A percentile compares a stretch with the other conserved stretches of the same genome.
Conservation (phyloP, 2,888 invertebrate species). For the Frankliniella fusca region DNA sequence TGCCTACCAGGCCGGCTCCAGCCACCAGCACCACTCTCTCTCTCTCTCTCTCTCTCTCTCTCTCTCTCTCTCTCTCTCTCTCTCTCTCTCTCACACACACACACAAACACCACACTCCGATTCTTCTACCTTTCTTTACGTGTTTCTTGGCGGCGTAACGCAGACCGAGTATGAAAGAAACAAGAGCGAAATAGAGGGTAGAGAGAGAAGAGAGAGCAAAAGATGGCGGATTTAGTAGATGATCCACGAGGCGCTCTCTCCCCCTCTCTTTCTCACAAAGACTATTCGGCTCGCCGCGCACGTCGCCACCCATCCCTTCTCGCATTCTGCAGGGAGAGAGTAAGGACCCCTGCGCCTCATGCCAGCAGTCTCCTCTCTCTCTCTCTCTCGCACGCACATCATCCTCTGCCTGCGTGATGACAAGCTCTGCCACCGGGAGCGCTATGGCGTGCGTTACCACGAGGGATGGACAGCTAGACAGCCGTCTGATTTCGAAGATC, state of each 20-base stretch:
- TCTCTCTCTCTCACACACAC: not conserved
- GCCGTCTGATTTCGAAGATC: no score
- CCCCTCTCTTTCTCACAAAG: slow-evolving; percentile 1
- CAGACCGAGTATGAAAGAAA: no score
- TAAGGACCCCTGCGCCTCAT: not conserved
- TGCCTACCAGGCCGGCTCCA: no score
- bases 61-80: no score
- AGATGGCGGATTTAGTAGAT: no score
- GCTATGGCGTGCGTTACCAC: not conserved
- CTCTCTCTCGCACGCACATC: not conserved
- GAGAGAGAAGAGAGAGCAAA: no score
- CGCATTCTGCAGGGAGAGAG: not conserved
- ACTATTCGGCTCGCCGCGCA: not conserved
- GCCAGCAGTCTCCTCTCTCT: not conserved
- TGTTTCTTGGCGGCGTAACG: no score
- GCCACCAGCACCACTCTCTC: no score
- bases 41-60: no score
- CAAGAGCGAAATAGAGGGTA: no score
- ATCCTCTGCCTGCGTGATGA: not conserved
- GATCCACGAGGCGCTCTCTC: not conserved
- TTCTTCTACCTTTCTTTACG: no score
- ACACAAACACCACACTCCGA: slow-evolving; percentile 10
- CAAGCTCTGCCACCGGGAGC: not conserved
- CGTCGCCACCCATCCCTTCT: not conserved
- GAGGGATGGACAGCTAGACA: not conserved